Conservation (phyloP, 2,113 vertebrate species). For the Formicarius rufipectus region DNA sequence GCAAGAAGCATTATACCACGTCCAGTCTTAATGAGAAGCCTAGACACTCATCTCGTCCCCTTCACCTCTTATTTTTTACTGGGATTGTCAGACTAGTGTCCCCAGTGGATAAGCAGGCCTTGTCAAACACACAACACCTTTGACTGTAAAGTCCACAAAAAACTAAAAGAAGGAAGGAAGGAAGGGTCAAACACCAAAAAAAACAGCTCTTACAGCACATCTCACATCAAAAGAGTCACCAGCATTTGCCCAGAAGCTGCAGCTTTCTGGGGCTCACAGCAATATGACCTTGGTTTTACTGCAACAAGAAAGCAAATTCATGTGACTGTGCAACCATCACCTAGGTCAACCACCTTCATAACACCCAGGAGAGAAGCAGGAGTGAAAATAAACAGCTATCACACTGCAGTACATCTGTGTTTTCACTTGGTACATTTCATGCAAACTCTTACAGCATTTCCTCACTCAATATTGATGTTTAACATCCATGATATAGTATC, state of each 20-base stretch:
- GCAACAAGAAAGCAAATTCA: background rate
- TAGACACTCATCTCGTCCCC: background rate
- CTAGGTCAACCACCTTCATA: background rate
- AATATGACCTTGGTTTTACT: background rate
- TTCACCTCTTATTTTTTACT: background rate
- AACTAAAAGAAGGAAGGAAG: background rate
- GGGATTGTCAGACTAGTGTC: background rate
- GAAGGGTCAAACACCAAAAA: background rate
- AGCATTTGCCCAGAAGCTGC: background rate
- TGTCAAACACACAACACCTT: background rate
- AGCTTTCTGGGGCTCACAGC: accelerated
- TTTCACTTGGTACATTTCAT: background rate
- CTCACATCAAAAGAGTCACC: background rate
- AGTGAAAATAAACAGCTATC: background rate
- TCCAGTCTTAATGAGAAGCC: background rate
- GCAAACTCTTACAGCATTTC: background rate
- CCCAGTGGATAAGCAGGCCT: background rate
- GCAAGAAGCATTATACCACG: background rate
- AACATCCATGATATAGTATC: background rate
- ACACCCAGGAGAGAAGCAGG: background rate
- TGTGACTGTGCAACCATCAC: background rate
- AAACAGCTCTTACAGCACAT: background rate
- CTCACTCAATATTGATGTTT: background rate
- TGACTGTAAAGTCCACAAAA: background rate
- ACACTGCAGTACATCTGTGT: background rate